Percentiles rank a stretch among this genome's conserved stretches.
These are phyloP conservation scores for Neomonachus schauinslandi DNA, from an alignment of 2,113 vertebrate genomes.

Conservation along the genomic window DNA sequence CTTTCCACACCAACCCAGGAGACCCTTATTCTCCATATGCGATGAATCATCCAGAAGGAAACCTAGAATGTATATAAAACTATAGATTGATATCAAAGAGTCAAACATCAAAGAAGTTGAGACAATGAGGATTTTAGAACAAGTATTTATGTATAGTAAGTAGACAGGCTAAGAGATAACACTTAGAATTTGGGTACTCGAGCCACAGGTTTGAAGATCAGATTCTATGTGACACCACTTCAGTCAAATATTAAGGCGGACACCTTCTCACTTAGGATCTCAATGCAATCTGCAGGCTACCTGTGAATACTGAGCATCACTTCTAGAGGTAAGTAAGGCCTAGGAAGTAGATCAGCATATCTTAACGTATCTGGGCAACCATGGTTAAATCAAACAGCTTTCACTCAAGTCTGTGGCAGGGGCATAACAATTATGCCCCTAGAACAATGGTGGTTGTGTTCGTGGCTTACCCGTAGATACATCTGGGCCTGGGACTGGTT, in stretches of 20 bases:
- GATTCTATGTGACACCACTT: not conserved
- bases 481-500: conserved; percentile 95
- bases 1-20: conserved; percentile 67
- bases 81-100: conserved; percentile 18
- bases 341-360: not conserved
- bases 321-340: not conserved
- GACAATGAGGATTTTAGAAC: conserved; percentile 51
- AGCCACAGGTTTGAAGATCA: not conserved
- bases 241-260: not conserved
- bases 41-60: conserved; percentile 57
- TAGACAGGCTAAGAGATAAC: not conserved
- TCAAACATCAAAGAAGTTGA: conserved; percentile 42
- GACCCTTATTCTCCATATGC: not conserved
- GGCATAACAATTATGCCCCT: not conserved
- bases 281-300: not conserved
- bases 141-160: not conserved
- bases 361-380: not conserved
- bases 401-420: not conserved
- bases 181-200: not conserved
- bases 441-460: not conserved
- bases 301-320: not conserved
- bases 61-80: conserved; percentile 50
- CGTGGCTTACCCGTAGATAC: conserved; percentile 94
- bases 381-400: not conserved
- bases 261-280: not conserved